These are phyloP conservation scores for Thalassoma bifasciatum DNA, from an alignment of 2,113 vertebrate genomes.

Conservation along the genomic window DNA sequence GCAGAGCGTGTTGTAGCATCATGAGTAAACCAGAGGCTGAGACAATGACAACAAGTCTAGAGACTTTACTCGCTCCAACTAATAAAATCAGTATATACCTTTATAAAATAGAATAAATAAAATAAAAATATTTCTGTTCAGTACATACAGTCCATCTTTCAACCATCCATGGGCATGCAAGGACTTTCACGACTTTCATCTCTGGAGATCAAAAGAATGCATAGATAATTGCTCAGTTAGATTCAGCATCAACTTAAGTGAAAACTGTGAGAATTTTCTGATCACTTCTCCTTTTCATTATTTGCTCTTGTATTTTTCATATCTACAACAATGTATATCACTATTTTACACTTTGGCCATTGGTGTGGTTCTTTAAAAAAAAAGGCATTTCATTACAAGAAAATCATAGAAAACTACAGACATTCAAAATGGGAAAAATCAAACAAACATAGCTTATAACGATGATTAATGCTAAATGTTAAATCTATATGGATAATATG, in stretches of 20 bases:
- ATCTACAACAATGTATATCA: slow-evolving; percentile 82
- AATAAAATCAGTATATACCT: slow-evolving; percentile 88
- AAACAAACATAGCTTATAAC: slow-evolving; percentile 81
- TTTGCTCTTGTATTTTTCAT: slow-evolving; percentile 68
- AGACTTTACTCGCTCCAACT: slow-evolving; percentile 68
- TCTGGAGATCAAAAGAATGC: slow-evolving; percentile 89
- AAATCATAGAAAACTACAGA: slow-evolving; percentile 73
- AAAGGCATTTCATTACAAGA: slow-evolving; percentile 73
- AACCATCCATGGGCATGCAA: slow-evolving; percentile 85
- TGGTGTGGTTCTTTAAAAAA: slow-evolving; percentile 80
- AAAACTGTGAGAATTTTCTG: slow-evolving; percentile 64
- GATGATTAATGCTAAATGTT: slow-evolving; percentile 74
- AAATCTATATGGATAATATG: slow-evolving; percentile 63
- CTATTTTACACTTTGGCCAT: slow-evolving; percentile 89
- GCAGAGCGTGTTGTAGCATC: slow-evolving; percentile 62
- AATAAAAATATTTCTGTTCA: slow-evolving; percentile 94
- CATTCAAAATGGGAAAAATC: slow-evolving; percentile 72
- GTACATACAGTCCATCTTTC: slow-evolving; percentile 81
- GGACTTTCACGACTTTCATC: slow-evolving; percentile 83
- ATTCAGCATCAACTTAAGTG: slow-evolving; percentile 78
- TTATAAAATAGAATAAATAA: slow-evolving; percentile 99
- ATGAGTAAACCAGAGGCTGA: slow-evolving; percentile 75
- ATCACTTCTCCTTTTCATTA: slow-evolving; percentile 54
- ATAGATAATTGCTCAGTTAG: slow-evolving; percentile 88
- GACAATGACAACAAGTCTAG: slow-evolving; percentile 71